phyloP scores from a whole-genome alignment of 2,113 vertebrate genomes.

The Myrmecophaga tridactyla region DNA sequence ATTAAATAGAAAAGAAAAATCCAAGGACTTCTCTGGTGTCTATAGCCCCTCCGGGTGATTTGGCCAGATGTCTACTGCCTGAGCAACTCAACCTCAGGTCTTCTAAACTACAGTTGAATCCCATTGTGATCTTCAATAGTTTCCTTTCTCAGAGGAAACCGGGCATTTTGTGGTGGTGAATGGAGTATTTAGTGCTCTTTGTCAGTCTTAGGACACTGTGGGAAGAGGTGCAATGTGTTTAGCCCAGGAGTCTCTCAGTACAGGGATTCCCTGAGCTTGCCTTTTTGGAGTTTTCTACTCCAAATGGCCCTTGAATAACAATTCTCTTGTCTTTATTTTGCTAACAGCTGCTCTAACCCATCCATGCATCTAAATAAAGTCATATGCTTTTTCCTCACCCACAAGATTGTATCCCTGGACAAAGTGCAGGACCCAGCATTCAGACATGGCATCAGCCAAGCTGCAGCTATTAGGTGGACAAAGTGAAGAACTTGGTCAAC shows the following conservation, averaged over 20 bases:
- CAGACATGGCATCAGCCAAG: neutral
- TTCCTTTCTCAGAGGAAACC: neutral
- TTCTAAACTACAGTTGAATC: neutral
- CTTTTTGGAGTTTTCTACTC: neutral
- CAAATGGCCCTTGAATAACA: neutral
- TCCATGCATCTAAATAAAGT: neutral
- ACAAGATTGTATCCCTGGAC: slow-evolving; percentile 48
- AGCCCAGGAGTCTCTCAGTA: neutral
- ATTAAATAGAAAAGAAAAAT: neutral
- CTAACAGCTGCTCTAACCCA: neutral
- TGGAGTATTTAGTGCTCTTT: neutral
- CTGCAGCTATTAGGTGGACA: slow-evolving; percentile 60
- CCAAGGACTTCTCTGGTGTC: neutral
- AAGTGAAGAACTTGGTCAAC: slow-evolving; percentile 19
- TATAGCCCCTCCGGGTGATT: neutral
- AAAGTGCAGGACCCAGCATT: slow-evolving; percentile 37
- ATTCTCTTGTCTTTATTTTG: slow-evolving; percentile 43
- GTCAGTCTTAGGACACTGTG: neutral
- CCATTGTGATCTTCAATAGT: neutral
- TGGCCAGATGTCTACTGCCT: neutral
- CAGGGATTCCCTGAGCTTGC: neutral
- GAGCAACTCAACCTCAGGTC: neutral
- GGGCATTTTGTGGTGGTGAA: neutral
- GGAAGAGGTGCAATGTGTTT: neutral
- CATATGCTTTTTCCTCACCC: neutral